phyloP scores from a whole-genome alignment of 2,888 invertebrate species.

The Monopis laevigella region DNA sequence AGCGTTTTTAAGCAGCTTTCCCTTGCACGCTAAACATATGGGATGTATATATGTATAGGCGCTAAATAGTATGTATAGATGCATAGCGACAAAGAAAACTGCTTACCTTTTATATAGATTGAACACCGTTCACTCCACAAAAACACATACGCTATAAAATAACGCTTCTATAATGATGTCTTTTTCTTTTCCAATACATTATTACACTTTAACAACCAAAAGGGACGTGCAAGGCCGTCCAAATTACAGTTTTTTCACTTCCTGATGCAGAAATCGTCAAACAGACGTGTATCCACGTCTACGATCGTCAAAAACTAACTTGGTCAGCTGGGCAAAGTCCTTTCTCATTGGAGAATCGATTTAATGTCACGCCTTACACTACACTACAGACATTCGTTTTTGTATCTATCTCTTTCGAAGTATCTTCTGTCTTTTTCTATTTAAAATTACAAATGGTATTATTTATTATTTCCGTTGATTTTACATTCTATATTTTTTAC shows the following conservation, averaged over 20 bases:
- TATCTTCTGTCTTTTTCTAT: slow-evolving; percentile 33
- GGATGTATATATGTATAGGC: neutral
- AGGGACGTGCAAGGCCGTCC: slow-evolving; percentile 55
- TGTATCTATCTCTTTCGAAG: slow-evolving; percentile 30
- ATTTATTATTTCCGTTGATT: too few relatives aligned
- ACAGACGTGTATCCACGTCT: slow-evolving; percentile 24
- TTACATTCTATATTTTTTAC: too few relatives aligned
- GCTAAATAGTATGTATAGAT: neutral
- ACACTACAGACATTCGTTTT: slow-evolving; percentile 34
- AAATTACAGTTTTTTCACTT: slow-evolving; percentile 38
- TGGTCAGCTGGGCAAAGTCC: slow-evolving; percentile 48
- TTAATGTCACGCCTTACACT: slow-evolving; percentile 28
- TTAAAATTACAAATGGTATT: slow-evolving; percentile 23
- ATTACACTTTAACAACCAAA: slow-evolving; percentile 56
- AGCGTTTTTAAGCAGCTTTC: slow-evolving; percentile 7
- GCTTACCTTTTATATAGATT: slow-evolving; percentile 37
- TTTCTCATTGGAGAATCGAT: slow-evolving; percentile 64
- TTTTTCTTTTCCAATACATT: slow-evolving; percentile 66
- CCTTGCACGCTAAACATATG: slow-evolving; percentile 1
- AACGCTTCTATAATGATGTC: slow-evolving; percentile 60
- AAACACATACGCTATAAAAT: slow-evolving; percentile 63
- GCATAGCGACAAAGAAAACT: slow-evolving; percentile 22
- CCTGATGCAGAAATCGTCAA: slow-evolving; percentile 39
- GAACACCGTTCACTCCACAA: slow-evolving; percentile 45
- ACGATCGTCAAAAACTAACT: slow-evolving; percentile 46